Conservation (phyloP, 2,797 vertebrate species). For the Sphenodon punctatus region DNA sequence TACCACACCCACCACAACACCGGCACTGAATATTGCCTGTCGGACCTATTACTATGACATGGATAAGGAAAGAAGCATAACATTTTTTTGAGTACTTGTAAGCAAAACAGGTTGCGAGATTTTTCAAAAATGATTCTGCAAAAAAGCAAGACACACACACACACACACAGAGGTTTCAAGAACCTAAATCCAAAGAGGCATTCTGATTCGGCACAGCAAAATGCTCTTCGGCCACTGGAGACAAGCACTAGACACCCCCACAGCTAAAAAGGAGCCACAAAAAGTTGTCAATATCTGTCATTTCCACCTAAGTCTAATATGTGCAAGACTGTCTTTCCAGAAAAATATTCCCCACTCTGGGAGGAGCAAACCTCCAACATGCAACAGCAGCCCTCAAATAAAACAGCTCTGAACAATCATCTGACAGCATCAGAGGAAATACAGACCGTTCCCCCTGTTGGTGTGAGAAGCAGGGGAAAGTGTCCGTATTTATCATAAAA, state of each 20-base stretch:
- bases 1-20: constrained; percentile 59
- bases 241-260: constrained; percentile 42
- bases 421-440: background rate
- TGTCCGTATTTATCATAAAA: too few species aligned
- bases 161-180: constrained; percentile 3
- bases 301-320: constrained; percentile 57
- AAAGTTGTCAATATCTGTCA: constrained; percentile 55
- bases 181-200: constrained; percentile 43
- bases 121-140: constrained; percentile 21
- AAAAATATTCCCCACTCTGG: constrained; percentile 49
- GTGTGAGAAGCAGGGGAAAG: background rate
- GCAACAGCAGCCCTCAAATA: background rate
- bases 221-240: constrained; percentile 56
- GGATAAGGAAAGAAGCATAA: too few species aligned
- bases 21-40: too few species aligned
- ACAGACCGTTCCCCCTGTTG: background rate
- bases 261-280: constrained; percentile 33
- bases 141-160: constrained; percentile 4
- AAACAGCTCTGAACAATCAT: background rate
- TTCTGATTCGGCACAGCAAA: constrained; percentile 52
- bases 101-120: constrained; percentile 11
- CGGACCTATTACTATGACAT: too few species aligned
- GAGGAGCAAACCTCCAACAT: constrained; percentile 29
- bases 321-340: constrained; percentile 58
- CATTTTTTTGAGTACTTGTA: constrained; percentile 32